phyloP scores from a whole-genome alignment of 1,140 invertebrate species.

The Euura lappo region DNA sequence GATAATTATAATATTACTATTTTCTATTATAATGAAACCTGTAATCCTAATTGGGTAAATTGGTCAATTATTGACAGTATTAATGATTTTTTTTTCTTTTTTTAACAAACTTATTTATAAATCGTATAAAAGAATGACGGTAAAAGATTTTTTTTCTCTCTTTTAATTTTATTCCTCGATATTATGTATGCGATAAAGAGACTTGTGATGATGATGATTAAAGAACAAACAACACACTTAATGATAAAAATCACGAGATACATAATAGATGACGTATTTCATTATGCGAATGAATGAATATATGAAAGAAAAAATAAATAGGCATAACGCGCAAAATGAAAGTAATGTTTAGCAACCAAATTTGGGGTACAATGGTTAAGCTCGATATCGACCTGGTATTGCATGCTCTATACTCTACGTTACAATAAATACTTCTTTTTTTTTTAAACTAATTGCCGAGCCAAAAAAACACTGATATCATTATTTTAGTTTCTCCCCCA shows the following conservation, averaged over 20 bases:
- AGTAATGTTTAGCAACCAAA: background rate
- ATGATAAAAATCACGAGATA: background rate
- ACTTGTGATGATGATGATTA: background rate
- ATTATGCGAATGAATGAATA: background rate
- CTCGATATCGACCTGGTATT: conserved; percentile 4
- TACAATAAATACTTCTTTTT: background rate
- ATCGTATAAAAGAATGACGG: background rate
- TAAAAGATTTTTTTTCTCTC: background rate
- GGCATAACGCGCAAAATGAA: background rate
- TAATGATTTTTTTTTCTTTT: background rate
- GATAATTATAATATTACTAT: background rate
- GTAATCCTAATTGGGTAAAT: conserved; percentile 6
- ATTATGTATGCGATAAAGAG: background rate
- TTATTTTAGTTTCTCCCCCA: too few relatives aligned
- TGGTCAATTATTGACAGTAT: background rate
- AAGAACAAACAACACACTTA: background rate
- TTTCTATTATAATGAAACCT: background rate
- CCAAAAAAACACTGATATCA: background rate
- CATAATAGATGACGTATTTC: background rate
- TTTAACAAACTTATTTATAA: background rate
- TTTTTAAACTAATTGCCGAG: background rate
- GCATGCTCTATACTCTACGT: conserved; percentile 5
- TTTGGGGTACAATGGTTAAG: background rate
- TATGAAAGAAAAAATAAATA: background rate
- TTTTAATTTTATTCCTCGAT: background rate